These are phyloP conservation scores for Allophyes oxyacanthae DNA, from an alignment of 2,888 invertebrate species.

Conservation along the genomic window DNA sequence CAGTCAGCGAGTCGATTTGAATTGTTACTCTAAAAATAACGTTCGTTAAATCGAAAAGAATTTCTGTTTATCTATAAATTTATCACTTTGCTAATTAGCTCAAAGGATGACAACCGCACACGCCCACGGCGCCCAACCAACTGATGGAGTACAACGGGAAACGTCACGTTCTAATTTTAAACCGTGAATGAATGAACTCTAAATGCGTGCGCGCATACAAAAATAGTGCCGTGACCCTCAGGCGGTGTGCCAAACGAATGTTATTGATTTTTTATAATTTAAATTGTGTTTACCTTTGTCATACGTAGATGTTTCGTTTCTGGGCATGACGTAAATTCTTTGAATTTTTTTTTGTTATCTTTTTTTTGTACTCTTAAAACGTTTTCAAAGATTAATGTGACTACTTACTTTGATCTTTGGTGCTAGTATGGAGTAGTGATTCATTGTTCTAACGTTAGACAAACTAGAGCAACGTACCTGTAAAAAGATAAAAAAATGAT, in stretches of 20 bases:
- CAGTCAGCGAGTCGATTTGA: not conserved
- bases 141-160: conserved; percentile 63
- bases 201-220: conserved; percentile 75
- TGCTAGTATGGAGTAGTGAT: conserved; percentile 13
- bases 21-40: conserved; percentile 27
- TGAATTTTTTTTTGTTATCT: conserved; percentile 13
- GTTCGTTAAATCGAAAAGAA: conserved; percentile 26
- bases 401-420: conserved; percentile 49
- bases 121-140: conserved; percentile 62
- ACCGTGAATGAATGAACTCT: conserved; percentile 83
- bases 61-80: conserved; percentile 26
- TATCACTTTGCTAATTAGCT: conserved; percentile 33
- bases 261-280: conserved; percentile 47
- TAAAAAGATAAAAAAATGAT: conserved; percentile 23
- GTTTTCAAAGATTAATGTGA: conserved; percentile 27
- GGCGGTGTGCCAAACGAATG: conserved; percentile 61
- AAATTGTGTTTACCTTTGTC: conserved; percentile 49
- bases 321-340: conserved; percentile 13
- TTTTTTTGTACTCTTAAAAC: conserved; percentile 28
- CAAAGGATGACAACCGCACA: conserved; percentile 57
- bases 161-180: conserved; percentile 74
- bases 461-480: conserved; percentile 37
- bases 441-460: conserved; percentile 11
- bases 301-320: conserved; percentile 20
- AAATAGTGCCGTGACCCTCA: conserved; percentile 74